Evolutionary conservation across 2,113 vertebrate species (phyloP).

Genomic region (Tamias sibiricus): DNA sequence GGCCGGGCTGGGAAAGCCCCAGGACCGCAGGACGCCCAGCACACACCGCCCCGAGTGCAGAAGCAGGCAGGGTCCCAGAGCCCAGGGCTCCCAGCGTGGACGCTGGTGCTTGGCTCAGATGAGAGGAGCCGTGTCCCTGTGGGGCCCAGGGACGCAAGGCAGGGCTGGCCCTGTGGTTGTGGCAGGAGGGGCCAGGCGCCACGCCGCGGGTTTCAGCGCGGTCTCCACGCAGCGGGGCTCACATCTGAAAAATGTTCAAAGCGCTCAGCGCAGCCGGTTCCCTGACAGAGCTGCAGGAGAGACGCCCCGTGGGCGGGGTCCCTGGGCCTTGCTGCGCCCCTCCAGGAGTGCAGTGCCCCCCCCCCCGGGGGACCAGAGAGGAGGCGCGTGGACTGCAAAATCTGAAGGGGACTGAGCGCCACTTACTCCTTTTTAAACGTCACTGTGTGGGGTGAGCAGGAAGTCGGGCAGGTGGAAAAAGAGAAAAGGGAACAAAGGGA

Average conservation of each 20-base stretch:
- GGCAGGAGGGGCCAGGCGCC: background rate
- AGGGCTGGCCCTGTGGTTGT: accelerated
- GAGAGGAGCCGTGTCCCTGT: accelerated
- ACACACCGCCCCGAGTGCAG: accelerated
- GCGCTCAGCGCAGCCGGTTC: accelerated
- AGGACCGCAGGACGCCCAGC: no score
- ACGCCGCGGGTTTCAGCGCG: accelerated
- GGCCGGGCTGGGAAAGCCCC: background rate
- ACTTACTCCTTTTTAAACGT: accelerated
- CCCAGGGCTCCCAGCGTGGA: accelerated
- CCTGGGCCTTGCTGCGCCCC: accelerated
- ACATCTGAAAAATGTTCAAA: accelerated
- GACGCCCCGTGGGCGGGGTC: no score
- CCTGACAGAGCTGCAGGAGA: no score
- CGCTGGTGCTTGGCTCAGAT: accelerated
- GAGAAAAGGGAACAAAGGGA: accelerated
- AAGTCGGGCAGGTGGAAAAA: accelerated
- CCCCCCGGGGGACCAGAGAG: no score
- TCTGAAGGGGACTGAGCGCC: accelerated
- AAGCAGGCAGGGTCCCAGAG: accelerated
- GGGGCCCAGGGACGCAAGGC: accelerated
- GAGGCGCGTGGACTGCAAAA: no score
- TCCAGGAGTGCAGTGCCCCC: accelerated
- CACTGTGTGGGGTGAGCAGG: no score
- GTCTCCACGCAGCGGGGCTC: accelerated